A percentile compares a stretch with the other conserved stretches of the same genome.
These are phyloP conservation scores for Pelagia noctiluca DNA, from an alignment of 30 jellyfish, hydroid and myxozoan genomes.

Conservation along the genomic window DNA sequence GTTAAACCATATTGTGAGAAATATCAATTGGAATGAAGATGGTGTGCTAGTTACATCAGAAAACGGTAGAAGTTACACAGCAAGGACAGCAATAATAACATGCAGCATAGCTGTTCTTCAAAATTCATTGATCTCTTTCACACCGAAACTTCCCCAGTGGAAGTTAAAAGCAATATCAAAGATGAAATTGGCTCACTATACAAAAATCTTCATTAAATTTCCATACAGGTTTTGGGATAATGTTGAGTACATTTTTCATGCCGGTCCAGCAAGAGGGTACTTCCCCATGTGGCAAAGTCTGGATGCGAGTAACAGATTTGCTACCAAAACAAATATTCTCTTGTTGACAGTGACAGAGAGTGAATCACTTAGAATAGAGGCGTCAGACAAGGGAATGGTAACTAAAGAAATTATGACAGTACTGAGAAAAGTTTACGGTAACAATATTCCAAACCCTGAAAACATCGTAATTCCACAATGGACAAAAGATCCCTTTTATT, in stretches of 20 bases:
- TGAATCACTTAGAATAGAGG: constrained; percentile 57
- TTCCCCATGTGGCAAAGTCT: constrained; percentile 81
- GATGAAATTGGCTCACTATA: constrained; percentile 64
- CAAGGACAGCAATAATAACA: constrained; percentile 59
- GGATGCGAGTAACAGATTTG: constrained; percentile 62
- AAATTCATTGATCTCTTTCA: constrained; percentile 17
- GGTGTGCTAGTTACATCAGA: constrained; percentile 60
- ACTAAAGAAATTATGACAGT: constrained; percentile 36
- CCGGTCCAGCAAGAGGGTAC: constrained; percentile 48
- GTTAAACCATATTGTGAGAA: constrained; percentile 26
- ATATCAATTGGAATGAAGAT: constrained; percentile 53
- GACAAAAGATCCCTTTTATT: constrained; percentile 34
- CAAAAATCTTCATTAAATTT: constrained; percentile 69
- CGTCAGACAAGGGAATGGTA: constrained; percentile 10
- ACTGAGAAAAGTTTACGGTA: constrained; percentile 39
- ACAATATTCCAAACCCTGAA: constrained; percentile 37
- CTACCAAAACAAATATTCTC: constrained; percentile 24
- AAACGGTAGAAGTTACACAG: constrained; percentile 19
- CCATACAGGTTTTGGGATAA: constrained; percentile 78
- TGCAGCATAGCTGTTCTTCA: constrained; percentile 75
- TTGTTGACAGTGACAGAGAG: constrained; percentile 53
- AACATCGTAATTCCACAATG: constrained; percentile 54
- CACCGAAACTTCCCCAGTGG: constrained; percentile 79
- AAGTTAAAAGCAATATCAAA: constrained; percentile 43
- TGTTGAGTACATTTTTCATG: constrained; percentile 56